Evolutionary conservation across 2,888 invertebrate genomes (phyloP).

Genomic region (Campaea margaritaria): DNA sequence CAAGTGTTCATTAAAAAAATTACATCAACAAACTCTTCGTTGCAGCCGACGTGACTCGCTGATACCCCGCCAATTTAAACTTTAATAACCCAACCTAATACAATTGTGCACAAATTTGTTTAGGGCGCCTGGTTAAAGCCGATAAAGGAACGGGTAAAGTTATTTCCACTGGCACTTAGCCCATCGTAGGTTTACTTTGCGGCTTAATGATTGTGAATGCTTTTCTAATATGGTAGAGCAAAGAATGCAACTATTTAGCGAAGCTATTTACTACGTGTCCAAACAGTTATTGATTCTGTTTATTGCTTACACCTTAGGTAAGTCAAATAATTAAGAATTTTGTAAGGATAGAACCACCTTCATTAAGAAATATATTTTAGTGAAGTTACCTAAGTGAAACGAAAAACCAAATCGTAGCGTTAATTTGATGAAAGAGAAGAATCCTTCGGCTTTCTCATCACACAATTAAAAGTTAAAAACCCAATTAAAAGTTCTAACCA

Average conservation of each 20-base stretch:
- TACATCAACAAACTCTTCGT: background rate
- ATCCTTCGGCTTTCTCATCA: slow-evolving; percentile 33
- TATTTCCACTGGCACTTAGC: slow-evolving; percentile 51
- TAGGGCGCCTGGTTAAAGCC: slow-evolving; percentile 59
- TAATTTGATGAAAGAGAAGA: slow-evolving; percentile 36
- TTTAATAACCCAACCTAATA: slow-evolving; percentile 54
- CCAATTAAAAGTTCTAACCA: slow-evolving; percentile 52
- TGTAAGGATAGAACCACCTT: too few species aligned
- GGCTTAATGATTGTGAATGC: slow-evolving; percentile 22
- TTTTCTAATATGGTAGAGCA: background rate
- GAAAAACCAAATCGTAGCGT: slow-evolving; percentile 25
- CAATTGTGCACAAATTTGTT: slow-evolving; percentile 66
- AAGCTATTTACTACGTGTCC: too few species aligned
- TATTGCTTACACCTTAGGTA: too few species aligned
- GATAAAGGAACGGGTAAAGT: slow-evolving; percentile 63
- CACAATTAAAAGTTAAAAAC: slow-evolving; percentile 47
- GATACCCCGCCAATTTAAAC: slow-evolving; percentile 31
- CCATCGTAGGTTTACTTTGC: slow-evolving; percentile 47
- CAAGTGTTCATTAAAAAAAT: background rate
- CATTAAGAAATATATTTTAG: too few species aligned
- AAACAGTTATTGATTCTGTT: too few species aligned
- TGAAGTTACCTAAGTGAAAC: slow-evolving; percentile 5
- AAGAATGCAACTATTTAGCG: background rate
- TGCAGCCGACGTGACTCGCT: slow-evolving; percentile 9
- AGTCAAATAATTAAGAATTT: too few species aligned